These are phyloP conservation scores for Parauchenoglanis punctatus DNA, from an alignment of 2,797 vertebrate species.

Conservation along the genomic window DNA sequence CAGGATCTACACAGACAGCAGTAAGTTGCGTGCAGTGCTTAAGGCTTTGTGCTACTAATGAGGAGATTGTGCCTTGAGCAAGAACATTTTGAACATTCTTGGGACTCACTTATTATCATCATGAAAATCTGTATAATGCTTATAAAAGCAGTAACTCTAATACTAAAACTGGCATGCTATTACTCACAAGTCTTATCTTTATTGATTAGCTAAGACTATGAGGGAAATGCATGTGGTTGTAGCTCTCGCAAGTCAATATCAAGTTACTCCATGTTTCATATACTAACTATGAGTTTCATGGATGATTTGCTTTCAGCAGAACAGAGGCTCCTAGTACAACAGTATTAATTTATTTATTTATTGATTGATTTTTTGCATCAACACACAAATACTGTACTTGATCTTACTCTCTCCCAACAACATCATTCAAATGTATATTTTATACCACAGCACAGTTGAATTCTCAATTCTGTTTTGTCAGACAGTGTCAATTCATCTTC, in stretches of 20 bases:
- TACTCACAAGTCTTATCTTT: slow-evolving; percentile 5
- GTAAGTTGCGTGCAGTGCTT: neutral
- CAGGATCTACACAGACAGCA: neutral
- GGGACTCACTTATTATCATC: neutral
- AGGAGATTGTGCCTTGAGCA: neutral
- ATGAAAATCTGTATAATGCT: too few relatives aligned
- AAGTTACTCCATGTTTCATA: neutral
- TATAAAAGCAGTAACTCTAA: neutral
- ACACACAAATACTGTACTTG: neutral
- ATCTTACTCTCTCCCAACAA: neutral
- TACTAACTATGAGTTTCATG: neutral
- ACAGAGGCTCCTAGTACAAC: neutral
- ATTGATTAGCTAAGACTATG: neutral
- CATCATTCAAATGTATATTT: neutral
- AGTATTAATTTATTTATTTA: neutral
- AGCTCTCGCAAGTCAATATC: neutral
- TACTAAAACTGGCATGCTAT: neutral
- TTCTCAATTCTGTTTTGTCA: neutral
- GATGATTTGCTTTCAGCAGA: neutral
- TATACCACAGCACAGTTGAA: too few relatives aligned
- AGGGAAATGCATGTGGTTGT: neutral
- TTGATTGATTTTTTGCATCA: neutral
- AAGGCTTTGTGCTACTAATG: neutral
- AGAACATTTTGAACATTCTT: neutral
- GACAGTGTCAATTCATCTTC: neutral